Percentiles rank a stretch among this genome's conserved stretches.
phyloP scores from a whole-genome alignment of 2,888 invertebrate genomes.

The Sinohyriopsis cumingii region DNA sequence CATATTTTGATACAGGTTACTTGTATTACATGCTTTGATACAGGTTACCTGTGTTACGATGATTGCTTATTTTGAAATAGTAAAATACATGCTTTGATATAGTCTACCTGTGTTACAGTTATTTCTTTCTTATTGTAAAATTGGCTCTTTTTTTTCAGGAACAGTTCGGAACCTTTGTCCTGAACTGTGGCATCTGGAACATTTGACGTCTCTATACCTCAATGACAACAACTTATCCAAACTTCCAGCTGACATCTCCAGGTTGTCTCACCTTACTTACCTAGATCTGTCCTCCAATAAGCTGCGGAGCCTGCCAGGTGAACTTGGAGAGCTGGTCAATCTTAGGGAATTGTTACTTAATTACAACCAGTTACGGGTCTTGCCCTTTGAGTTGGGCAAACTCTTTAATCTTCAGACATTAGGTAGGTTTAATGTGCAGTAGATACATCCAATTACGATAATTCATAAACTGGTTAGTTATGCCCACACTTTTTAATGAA shows the following conservation, averaged over 20 bases:
- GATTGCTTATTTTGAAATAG: no score
- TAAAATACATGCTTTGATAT: no score
- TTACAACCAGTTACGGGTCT: conserved; percentile 92
- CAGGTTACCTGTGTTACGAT: no score
- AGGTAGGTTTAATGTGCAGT: conserved; percentile 74
- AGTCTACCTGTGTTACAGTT: no score
- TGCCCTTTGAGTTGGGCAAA: conserved; percentile 98
- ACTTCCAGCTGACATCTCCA: conserved; percentile 92
- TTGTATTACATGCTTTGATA: no score
- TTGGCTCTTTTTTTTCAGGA: conserved; percentile 77
- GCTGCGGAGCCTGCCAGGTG: conserved; percentile 92
- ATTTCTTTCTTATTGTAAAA: not conserved
- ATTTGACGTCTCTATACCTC: conserved; percentile 94
- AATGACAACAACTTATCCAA: conserved; percentile 95
- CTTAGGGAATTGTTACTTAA: conserved; percentile 95
- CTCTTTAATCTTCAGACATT: conserved; percentile 95
- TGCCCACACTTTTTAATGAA: no score
- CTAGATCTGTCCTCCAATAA: conserved; percentile 97
- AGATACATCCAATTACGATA: conserved; percentile 1
- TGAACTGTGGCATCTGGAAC: conserved; percentile 90
- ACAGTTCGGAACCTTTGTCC: conserved; percentile 95
- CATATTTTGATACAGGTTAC: no score
- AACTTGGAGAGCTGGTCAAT: conserved; percentile 96
- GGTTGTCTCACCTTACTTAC: conserved; percentile 86
- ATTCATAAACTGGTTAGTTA: not conserved